Evolutionary conservation across 2,888 invertebrate genomes (phyloP), one percentile per base, ranked within the genome.

Genomic region (Cephus sareptanus): DNA sequence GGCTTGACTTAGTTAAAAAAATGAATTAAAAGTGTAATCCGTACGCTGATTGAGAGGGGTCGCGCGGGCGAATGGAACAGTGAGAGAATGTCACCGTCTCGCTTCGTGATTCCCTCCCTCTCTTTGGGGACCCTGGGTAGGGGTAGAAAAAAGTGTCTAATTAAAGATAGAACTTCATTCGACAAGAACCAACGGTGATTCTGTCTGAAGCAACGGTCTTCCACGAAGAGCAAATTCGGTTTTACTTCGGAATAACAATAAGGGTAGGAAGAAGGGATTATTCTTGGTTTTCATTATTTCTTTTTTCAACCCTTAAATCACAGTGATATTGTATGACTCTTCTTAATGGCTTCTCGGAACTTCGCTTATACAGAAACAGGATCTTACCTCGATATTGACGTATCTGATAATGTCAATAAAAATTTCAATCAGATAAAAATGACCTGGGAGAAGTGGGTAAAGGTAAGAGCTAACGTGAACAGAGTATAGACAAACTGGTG

Each of bases 1-100:
- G 81, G 85, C 80, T 84, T 85, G 85, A 87, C 84, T 87, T 84
- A 84, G 86, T 89, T 89, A 78, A 84, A 85, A 86, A 87, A 88
- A 88, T 87, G 88, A 88, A 89, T 88, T 88, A 88, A 88, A 89
- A 90, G 86, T 87, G 89, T 89, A 88, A 90, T 89, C 90, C 88
- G 84, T 81, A 83, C 82, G 86, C 86, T 88, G 90, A 90, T 90
- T 88, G 89, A 88, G 87, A 85, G 86, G 86, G 84, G 83, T 34
- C 34, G 23, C 30, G 73, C 75, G n/a, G 71, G 69, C 75, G 75
- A 73, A n/a, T 76, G 76, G 83, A 78, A 80, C 79, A 77, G 76
- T 70, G 34, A 75, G 78, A 40, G 75, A 74, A 76, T 79, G 80
- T 76, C 83, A 81, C 82, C 85, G 88, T 88, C 84, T 86, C 87